phyloP scores from a whole-genome alignment of 2,797 vertebrate genomes.

The Champsocephalus gunnari region DNA sequence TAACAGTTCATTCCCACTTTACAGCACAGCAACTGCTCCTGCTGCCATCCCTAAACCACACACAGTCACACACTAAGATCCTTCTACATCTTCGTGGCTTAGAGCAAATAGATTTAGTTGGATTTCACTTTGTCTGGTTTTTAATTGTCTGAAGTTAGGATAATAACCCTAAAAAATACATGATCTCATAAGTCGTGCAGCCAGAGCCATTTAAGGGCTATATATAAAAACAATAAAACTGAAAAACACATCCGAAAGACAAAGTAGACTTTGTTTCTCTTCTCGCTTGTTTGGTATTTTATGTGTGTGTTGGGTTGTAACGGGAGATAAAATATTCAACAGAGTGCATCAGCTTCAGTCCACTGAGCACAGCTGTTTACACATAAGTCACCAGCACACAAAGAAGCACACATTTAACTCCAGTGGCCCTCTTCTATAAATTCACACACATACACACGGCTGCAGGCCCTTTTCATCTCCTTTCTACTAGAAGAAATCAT shows the following conservation, averaged over 20 bases:
- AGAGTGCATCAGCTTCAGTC: conserved; percentile 74
- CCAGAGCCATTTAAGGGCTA: conserved; percentile 3
- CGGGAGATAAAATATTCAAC: conserved; percentile 81
- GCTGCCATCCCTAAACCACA: conserved; percentile 40
- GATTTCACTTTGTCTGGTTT: conserved; percentile 48
- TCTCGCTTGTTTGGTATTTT: neutral
- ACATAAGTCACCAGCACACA: conserved; percentile 43
- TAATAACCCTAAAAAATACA: conserved; percentile 18
- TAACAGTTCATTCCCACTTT: conserved; percentile 64
- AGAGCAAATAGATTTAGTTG: conserved; percentile 37
- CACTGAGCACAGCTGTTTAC: conserved; percentile 78
- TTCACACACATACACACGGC: conserved; percentile 19
- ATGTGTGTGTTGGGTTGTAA: conserved; percentile 37
- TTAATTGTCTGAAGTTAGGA: conserved; percentile 39
- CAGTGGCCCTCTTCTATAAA: conserved; percentile 11
- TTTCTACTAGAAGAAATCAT: conserved; percentile 14
- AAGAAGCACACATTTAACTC: conserved; percentile 33
- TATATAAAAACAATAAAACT: conserved; percentile 36
- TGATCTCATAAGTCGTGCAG: conserved; percentile 35
- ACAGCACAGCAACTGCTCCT: conserved; percentile 40
- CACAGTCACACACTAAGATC: conserved; percentile 23
- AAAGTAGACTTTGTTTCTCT: conserved; percentile 18
- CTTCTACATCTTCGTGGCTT: conserved; percentile 17
- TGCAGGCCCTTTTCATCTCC: conserved; percentile 12
- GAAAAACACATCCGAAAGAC: conserved; percentile 23